phyloP scores from a whole-genome alignment of 1,140 invertebrate species.

The Drosophila yakuba region DNA sequence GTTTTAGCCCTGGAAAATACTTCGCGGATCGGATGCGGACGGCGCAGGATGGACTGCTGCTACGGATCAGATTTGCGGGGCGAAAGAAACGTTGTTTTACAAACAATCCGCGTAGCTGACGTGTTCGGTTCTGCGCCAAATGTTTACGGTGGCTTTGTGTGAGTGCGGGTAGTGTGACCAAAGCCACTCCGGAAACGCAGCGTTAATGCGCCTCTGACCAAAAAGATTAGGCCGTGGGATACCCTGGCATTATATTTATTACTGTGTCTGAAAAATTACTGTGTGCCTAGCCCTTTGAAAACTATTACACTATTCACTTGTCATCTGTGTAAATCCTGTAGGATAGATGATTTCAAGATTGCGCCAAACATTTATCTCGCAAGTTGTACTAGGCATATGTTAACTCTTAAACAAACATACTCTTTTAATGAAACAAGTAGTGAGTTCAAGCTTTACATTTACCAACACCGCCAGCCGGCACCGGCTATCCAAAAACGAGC shows the following conservation, averaged over 20 bases:
- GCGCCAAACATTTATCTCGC: no score
- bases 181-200: not conserved
- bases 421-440: not conserved
- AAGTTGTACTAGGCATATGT: no score
- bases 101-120: constrained; percentile 70
- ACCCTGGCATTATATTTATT: not conserved
- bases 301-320: no score
- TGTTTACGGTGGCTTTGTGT: constrained; percentile 49
- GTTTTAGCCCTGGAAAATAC: constrained; percentile 17
- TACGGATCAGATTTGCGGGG: constrained; percentile 27
- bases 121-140: constrained; percentile 65
- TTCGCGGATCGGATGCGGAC: constrained; percentile 32
- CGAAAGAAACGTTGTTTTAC: constrained; percentile 36
- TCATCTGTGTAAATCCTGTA: no score
- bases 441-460: not conserved
- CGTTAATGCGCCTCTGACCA: not conserved
- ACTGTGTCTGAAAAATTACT: no score
- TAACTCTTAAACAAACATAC: not conserved
- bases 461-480: not conserved
- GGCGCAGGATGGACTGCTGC: constrained; percentile 7
- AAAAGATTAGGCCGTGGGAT: not conserved
- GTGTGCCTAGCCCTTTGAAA: no score
- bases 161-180: constrained; percentile 24
- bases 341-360: no score
- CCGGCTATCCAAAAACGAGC: not conserved